These are phyloP conservation scores for Mactra quadrangularis DNA, from an alignment of 1,140 invertebrate species.

Conservation along the genomic window DNA sequence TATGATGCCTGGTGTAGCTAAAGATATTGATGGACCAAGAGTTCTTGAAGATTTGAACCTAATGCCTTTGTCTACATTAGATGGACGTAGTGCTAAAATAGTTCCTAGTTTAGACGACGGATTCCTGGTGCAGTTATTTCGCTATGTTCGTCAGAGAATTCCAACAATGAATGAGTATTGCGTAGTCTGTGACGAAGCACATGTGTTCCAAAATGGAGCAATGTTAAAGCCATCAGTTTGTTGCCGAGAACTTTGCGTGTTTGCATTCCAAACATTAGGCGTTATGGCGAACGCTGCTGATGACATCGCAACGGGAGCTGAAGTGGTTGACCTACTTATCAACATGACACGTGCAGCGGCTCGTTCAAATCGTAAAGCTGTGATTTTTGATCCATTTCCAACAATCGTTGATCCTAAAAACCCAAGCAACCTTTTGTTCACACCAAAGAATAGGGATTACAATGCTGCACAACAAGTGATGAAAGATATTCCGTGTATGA, in stretches of 20 bases:
- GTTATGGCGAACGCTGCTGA: slow-evolving; percentile 79
- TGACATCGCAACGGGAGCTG: slow-evolving; percentile 77
- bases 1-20: background rate
- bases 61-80: slow-evolving; percentile 47
- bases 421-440: slow-evolving; percentile 69
- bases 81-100: slow-evolving; percentile 47
- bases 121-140: slow-evolving; percentile 72
- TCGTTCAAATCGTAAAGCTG: slow-evolving; percentile 66
- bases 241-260: slow-evolving; percentile 78
- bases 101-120: slow-evolving; percentile 43
- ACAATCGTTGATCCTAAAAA: slow-evolving; percentile 77
- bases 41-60: slow-evolving; percentile 39
- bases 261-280: slow-evolving; percentile 80
- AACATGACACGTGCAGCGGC: slow-evolving; percentile 78
- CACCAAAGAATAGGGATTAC: slow-evolving; percentile 68
- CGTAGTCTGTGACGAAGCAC: slow-evolving; percentile 81
- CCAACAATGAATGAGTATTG: slow-evolving; percentile 81
- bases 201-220: slow-evolving; percentile 79
- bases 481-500: slow-evolving; percentile 64
- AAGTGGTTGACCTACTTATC: slow-evolving; percentile 80
- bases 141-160: slow-evolving; percentile 76
- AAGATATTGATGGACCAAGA: background rate
- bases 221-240: slow-evolving; percentile 82
- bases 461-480: slow-evolving; percentile 47
- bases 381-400: slow-evolving; percentile 80